phyloP scores from a whole-genome alignment of 1,140 invertebrate species.

The Dendrolimus punctatus region DNA sequence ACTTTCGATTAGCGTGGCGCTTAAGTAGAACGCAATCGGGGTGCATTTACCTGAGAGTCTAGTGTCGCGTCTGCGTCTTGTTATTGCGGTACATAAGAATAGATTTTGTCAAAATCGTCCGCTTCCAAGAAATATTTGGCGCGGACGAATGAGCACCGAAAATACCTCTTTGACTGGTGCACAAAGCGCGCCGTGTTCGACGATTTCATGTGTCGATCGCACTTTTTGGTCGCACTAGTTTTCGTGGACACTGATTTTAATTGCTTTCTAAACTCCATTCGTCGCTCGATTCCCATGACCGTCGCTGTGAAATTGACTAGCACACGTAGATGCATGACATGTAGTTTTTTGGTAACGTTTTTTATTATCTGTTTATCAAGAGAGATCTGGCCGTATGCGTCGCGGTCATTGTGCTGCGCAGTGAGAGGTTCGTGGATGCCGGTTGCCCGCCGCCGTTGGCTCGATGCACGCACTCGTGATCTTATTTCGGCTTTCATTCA shows the following conservation, averaged over 20 bases:
- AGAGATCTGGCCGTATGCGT: constrained; percentile 56
- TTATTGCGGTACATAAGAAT: not conserved
- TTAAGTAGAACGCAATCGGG: constrained; percentile 1
- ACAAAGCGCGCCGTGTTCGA: constrained; percentile 30
- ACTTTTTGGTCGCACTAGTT: constrained; percentile 43
- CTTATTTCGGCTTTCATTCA: constrained; percentile 62
- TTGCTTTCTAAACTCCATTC: constrained; percentile 64
- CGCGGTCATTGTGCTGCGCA: constrained; percentile 52
- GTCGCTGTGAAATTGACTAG: constrained; percentile 61
- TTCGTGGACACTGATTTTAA: constrained; percentile 58
- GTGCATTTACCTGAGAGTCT: constrained; percentile 1
- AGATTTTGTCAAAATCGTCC: constrained; percentile 40
- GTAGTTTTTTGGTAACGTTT: constrained; percentile 60
- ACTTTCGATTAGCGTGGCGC: not conserved
- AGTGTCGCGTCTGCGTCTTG: not conserved
- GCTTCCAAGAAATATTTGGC: constrained; percentile 37
- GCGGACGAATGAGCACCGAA: constrained; percentile 13
- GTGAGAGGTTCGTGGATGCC: constrained; percentile 23
- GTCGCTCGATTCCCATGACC: constrained; percentile 64
- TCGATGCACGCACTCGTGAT: constrained; percentile 37
- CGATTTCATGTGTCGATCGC: constrained; percentile 48
- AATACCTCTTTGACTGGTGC: constrained; percentile 16
- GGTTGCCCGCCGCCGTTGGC: constrained; percentile 27
- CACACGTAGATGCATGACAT: constrained; percentile 69
- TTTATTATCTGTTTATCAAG: constrained; percentile 55